These are phyloP conservation scores for Clarias magur DNA, from an alignment of 2,113 vertebrate genomes.

Conservation along the genomic window DNA sequence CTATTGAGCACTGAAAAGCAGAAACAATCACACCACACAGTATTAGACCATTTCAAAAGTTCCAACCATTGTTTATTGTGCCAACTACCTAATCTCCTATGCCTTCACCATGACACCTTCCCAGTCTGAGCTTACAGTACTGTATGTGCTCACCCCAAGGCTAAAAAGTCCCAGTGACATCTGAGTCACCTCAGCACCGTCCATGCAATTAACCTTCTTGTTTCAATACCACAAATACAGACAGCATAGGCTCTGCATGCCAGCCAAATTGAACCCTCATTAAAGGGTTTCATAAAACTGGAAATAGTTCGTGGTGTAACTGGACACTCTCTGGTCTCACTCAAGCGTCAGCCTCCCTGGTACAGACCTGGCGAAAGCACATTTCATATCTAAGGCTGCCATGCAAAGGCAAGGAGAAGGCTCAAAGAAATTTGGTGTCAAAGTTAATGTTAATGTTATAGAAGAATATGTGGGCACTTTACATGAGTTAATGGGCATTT, in stretches of 20 bases:
- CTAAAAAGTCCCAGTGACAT: conserved; percentile 61
- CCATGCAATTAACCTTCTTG: conserved; percentile 70
- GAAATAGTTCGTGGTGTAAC: conserved; percentile 65
- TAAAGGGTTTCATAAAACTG: conserved; percentile 71
- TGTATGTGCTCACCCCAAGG: conserved; percentile 47
- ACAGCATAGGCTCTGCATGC: conserved; percentile 69
- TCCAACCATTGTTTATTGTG: conserved; percentile 39
- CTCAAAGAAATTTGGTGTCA: conserved; percentile 30
- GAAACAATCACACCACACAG: conserved; percentile 42
- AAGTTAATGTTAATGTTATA: conserved; percentile 28
- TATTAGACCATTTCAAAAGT: conserved; percentile 37
- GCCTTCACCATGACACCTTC: conserved; percentile 9
- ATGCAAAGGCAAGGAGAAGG: conserved; percentile 33
- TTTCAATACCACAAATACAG: conserved; percentile 72
- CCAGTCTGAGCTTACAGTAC: too few species aligned
- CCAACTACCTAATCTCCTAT: conserved; percentile 54
- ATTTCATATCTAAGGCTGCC: conserved; percentile 35
- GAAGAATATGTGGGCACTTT: conserved; percentile 27
- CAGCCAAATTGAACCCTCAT: conserved; percentile 73
- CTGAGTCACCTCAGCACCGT: conserved; percentile 60
- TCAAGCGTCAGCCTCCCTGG: neutral
- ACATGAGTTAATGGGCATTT: conserved; percentile 28
- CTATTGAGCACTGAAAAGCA: conserved; percentile 31
- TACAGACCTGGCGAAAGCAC: conserved; percentile 4
- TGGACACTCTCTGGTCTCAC: conserved; percentile 41